Evolutionary conservation across 2,113 vertebrate species (phyloP).

Genomic region (Thermophis baileyi): DNA sequence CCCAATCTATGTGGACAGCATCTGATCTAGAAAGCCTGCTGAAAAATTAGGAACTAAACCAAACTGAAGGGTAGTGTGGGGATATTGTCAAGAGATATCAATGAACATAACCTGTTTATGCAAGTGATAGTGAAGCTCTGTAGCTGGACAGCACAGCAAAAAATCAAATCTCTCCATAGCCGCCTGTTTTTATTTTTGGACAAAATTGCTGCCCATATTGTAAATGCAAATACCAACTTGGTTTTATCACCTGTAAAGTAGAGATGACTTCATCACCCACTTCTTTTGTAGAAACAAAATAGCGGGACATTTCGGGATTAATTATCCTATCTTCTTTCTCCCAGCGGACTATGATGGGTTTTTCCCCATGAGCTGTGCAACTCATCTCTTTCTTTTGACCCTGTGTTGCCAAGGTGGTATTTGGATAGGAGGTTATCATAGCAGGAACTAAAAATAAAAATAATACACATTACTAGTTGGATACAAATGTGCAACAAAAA

Average conservation of each 20-base stretch:
- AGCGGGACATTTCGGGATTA: slow-evolving; percentile 95
- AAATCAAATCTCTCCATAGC: background rate
- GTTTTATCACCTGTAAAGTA: slow-evolving; percentile 81
- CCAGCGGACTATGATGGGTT: slow-evolving; percentile 98
- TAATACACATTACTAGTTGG: background rate
- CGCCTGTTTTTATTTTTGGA: background rate
- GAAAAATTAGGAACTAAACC: background rate
- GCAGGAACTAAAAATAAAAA: slow-evolving; percentile 84
- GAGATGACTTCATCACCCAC: slow-evolving; percentile 93
- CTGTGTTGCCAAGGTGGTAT: slow-evolving; percentile 94
- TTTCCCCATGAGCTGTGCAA: slow-evolving; percentile 93
- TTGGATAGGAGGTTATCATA: slow-evolving; percentile 98
- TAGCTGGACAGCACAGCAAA: background rate
- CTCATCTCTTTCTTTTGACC: slow-evolving; percentile 97
- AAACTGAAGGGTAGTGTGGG: background rate
- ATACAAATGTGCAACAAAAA: background rate
- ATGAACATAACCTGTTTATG: background rate
- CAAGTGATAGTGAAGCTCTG: background rate
- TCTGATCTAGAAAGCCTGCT: background rate
- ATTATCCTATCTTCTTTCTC: slow-evolving; percentile 98
- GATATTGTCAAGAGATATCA: background rate
- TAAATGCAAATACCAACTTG: background rate
- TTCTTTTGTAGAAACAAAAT: slow-evolving; percentile 92
- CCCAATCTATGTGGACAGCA: background rate
- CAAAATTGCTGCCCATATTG: background rate